Percentiles rank a stretch among this genome's conserved stretches.
Conservation (phyloP, 2,113 vertebrate genomes). For the Numenius arquata region DNA sequence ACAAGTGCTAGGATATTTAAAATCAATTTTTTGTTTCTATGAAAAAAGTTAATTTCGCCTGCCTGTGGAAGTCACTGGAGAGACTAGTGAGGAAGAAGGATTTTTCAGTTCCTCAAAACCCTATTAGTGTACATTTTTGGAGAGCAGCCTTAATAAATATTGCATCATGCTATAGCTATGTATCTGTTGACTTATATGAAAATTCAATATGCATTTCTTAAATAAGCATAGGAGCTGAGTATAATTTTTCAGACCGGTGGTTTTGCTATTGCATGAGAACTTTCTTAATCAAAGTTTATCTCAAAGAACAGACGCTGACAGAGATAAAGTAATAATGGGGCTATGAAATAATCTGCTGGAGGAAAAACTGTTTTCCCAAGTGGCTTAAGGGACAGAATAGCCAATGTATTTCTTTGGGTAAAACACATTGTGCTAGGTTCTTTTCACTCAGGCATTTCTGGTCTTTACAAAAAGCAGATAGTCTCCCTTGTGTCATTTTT, state of each 20-base stretch:
- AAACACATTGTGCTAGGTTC: background rate
- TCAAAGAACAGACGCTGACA: background rate
- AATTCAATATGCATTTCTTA: background rate
- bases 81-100: background rate
- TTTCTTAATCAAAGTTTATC: slow-evolving; percentile 9
- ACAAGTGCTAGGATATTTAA: background rate
- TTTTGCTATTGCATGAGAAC: background rate
- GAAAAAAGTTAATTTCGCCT: background rate
- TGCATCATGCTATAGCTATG: background rate
- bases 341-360: background rate
- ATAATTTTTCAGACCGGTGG: background rate
- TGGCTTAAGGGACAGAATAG: background rate
- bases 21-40: background rate
- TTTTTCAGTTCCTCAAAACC: background rate
- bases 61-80: background rate
- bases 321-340: background rate
- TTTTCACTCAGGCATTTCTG: background rate
- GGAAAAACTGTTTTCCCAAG: background rate
- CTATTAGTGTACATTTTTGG: background rate
- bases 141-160: slow-evolving; percentile 2
- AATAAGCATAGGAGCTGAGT: background rate
- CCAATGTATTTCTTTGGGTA: background rate
- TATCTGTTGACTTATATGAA: background rate
- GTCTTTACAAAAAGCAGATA: slow-evolving; percentile 28
- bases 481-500: slow-evolving; percentile 46